Conservation (phyloP, 2,888 invertebrate species). For the Tinea pellionella region DNA sequence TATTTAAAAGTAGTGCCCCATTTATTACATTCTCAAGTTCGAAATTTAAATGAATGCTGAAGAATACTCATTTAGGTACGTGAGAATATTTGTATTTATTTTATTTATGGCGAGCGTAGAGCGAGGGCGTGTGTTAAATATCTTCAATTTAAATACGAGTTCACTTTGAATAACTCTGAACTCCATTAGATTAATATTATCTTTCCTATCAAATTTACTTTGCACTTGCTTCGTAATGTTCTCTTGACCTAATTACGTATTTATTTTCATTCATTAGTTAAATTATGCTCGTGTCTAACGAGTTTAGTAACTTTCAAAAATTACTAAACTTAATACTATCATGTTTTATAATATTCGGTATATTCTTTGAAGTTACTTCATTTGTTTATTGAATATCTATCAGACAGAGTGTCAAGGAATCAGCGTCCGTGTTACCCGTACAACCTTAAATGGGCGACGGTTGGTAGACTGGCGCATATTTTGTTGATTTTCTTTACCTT, state of each 20-base stretch:
- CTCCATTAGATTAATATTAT: conserved; percentile 58
- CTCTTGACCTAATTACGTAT: not conserved
- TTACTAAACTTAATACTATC: not conserved
- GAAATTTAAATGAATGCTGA: conserved; percentile 57
- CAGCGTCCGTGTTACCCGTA: conserved; percentile 12
- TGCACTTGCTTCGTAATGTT: not conserved
- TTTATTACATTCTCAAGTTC: conserved; percentile 57
- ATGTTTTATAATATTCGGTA: not conserved
- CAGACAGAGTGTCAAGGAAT: conserved; percentile 1
- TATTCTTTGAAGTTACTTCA: conserved; percentile 6
- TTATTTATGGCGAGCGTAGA: conserved; percentile 61
- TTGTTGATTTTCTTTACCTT: conserved; percentile 34
- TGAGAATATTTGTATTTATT: conserved; percentile 70
- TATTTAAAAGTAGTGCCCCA: conserved; percentile 57
- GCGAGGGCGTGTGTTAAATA: conserved; percentile 63
- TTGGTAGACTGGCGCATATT: conserved; percentile 36
- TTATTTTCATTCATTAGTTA: not conserved
- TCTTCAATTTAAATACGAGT: conserved; percentile 60
- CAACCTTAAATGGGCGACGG: conserved; percentile 4
- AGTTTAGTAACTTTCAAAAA: not conserved
- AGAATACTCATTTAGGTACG: conserved; percentile 32
- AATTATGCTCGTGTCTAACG: not conserved
- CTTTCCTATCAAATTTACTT: conserved; percentile 27
- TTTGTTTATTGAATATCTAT: conserved; percentile 10
- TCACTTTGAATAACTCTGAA: conserved; percentile 50